Conservation (phyloP, 2,888 invertebrate genomes). For the Chymomyza caudatula region DNA sequence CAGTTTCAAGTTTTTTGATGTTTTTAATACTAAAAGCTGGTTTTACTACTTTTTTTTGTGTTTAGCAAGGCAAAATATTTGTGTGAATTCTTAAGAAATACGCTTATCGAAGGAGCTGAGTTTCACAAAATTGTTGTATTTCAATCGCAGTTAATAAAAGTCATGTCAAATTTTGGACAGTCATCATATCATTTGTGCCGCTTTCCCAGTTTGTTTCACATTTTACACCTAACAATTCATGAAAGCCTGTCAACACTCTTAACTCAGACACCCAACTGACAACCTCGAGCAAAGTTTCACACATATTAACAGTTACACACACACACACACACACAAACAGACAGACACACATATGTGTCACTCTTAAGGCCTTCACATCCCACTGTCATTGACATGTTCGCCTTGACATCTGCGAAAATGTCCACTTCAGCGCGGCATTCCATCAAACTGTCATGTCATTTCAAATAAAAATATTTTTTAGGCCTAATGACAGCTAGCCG, state of each 20-base stretch:
- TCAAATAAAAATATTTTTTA: constrained; percentile 24
- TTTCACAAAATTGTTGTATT: background rate
- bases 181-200: background rate
- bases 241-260: background rate
- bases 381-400: constrained; percentile 27
- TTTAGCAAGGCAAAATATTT: too few relatives aligned
- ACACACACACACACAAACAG: constrained; percentile 4
- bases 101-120: background rate
- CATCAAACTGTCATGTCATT: constrained; percentile 57
- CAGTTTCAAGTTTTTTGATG: too few relatives aligned
- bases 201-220: background rate
- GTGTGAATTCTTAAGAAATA: background rate
- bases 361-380: too few relatives aligned
- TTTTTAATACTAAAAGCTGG: too few relatives aligned
- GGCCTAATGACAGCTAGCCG: constrained; percentile 1
- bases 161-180: background rate
- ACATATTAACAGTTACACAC: constrained; percentile 30
- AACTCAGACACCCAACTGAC: constrained; percentile 20
- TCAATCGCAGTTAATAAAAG: constrained; percentile 22
- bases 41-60: too few relatives aligned
- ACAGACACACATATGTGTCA: too few relatives aligned
- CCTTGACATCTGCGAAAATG: constrained; percentile 46
- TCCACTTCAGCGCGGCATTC: constrained; percentile 54
- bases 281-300: constrained; percentile 17
- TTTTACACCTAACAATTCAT: too few relatives aligned